Conservation (phyloP, 1,140 invertebrate species). For the Aleiodes sp. region DNA sequence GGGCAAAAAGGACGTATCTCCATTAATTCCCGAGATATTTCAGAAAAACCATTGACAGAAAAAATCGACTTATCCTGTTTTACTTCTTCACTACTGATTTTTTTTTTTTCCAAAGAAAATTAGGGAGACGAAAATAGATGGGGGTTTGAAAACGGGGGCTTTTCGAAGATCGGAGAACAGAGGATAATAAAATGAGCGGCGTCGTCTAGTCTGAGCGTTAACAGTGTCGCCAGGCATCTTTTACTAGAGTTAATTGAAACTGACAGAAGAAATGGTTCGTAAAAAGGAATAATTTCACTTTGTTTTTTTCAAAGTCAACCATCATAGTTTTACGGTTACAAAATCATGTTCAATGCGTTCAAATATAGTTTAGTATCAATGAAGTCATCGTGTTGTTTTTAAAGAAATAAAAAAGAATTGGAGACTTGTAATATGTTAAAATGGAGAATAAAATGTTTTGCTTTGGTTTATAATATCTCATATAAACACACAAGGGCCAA, state of each 20-base stretch:
- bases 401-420: background rate
- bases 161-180: background rate
- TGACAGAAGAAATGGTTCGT: background rate
- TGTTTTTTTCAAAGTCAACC: background rate
- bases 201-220: conserved; percentile 28
- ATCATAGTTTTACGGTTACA: background rate
- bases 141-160: background rate
- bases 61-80: too few species aligned
- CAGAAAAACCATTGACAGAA: too few species aligned
- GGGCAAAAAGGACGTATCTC: too few species aligned
- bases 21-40: too few species aligned
- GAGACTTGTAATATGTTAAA: background rate
- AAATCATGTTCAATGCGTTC: background rate
- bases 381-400: background rate
- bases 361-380: background rate
- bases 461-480: background rate
- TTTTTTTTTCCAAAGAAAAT: background rate
- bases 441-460: background rate
- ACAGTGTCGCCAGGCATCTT: conserved; percentile 2
- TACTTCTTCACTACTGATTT: background rate
- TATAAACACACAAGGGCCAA: background rate
- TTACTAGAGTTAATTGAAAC: background rate
- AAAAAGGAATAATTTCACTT: background rate
- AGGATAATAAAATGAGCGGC: conserved; percentile 21
- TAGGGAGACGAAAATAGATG: conserved; percentile 3